phyloP scores from a whole-genome alignment of 2,797 vertebrate genomes.

The Adrianichthys oophorus region DNA sequence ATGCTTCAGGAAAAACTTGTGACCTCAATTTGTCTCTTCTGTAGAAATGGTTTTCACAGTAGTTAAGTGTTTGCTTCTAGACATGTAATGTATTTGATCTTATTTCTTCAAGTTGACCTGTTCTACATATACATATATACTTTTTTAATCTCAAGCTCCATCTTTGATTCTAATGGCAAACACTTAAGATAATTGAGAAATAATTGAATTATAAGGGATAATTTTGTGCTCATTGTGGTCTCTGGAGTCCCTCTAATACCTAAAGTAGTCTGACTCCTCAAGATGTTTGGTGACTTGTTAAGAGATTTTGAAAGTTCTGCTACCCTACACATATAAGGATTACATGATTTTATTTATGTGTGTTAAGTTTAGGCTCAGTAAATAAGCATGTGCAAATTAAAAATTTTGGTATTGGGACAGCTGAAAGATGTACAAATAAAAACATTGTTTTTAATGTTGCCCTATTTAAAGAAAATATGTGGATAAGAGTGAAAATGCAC shows the following conservation, averaged over 20 bases:
- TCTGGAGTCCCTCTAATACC: conserved; percentile 52
- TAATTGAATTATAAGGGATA: conserved; percentile 2
- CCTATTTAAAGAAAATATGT: conserved; percentile 15
- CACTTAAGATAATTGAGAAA: too few species aligned
- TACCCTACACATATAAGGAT: not conserved
- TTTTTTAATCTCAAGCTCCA: too few species aligned
- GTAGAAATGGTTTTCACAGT: conserved; percentile 19
- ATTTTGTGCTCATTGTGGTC: conserved; percentile 49
- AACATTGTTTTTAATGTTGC: not conserved
- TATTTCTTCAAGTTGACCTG: too few species aligned
- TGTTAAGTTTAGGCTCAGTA: not conserved
- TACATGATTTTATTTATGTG: not conserved
- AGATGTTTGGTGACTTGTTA: conserved; percentile 46
- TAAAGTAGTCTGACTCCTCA: conserved; percentile 32
- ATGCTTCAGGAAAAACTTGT: conserved; percentile 71
- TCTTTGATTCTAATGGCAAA: too few species aligned
- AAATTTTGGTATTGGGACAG: conserved; percentile 19
- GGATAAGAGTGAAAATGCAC: conserved; percentile 6
- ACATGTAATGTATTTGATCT: too few species aligned
- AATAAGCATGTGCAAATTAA: conserved; percentile 2
- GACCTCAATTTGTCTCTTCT: conserved; percentile 63
- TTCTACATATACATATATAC: too few species aligned
- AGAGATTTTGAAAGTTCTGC: conserved; percentile 23
- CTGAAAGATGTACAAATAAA: conserved; percentile 29
- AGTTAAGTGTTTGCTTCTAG: too few species aligned